Base-by-base conservation (phyloP, 92 coral and sea anemone genomes). In the Epizoanthus illoricatus region DNA sequence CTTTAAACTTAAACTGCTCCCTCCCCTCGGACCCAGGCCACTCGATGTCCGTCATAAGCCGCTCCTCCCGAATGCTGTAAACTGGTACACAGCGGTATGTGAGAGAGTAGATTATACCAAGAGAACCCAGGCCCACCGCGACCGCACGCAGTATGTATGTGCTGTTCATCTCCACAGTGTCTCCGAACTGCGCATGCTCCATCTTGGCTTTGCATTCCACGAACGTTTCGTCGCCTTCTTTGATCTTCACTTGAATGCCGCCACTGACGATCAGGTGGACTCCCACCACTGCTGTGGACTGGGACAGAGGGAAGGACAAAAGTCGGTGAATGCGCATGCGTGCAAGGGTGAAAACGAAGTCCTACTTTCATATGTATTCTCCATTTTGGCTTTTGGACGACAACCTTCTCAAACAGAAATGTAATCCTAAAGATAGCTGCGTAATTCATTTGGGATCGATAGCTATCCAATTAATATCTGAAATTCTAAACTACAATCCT, bases 71-170 rank as follows among this genome's bases (percentile, higher is more conserved):
- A 13, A 75, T 49, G 57, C 75, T 74, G 83, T 74, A 84, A 59
- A 84, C 66, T 19, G 83, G 87, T 42, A 84, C 74, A 19, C 87
- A 84, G 65, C 87, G 82, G 65, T 84, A 84, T 2, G 87, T 84
- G 56, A 84, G 61, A 54, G 83, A 74, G 28, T 84, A 84, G 43
- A 84, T 43, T 61, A 84, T 55, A 39, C 87, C 83, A 81, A 84
- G 36, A 4, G 74, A 21, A 1, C 87, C 87, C 66, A 84, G 42
- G 54, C 83, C 87, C 36, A 84, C 87, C 58, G 75, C 73, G 49
- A 66, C 75, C 55, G 87, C 83, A 57, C 68, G 75, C 66, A 84
- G 57, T 21, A 84, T 74, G 28, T 84, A 73, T 13, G 60, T 72
- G 49, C 87, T 84, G 64, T 75, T 54, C 40, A 84, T 45, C 66